Conservation (phyloP, 2,113 vertebrate genomes). For the Elephantulus edwardii region DNA sequence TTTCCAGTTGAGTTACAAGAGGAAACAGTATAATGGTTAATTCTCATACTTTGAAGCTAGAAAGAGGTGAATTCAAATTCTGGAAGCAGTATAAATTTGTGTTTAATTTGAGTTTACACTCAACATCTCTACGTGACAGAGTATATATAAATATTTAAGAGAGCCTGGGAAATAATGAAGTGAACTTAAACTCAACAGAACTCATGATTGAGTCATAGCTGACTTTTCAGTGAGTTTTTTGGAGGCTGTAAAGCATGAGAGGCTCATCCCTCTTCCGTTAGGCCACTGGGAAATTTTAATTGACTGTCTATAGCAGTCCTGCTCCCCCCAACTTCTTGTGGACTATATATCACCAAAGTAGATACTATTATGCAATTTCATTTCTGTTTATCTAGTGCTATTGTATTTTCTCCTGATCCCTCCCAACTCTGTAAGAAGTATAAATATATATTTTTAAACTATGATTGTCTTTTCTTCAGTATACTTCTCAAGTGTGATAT, state of each 20-base stretch:
- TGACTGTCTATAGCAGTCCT: no score
- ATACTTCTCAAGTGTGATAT: not conserved
- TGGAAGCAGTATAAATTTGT: not conserved
- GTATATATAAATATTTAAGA: not conserved
- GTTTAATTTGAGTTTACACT: not conserved
- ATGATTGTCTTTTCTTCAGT: not conserved
- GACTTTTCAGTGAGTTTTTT: no score
- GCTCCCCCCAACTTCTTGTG: no score
- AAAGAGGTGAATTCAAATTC: not conserved
- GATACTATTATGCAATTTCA: no score
- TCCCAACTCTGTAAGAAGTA: not conserved
- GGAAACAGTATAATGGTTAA: not conserved
- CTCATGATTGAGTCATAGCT: no score
- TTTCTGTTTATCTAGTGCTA: no score
- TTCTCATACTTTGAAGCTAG: not conserved
- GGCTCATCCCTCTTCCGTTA: no score
- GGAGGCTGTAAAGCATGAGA: no score
- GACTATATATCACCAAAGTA: no score
- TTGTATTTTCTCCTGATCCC: not conserved
- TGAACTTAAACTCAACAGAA: no score
- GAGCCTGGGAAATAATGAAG: not conserved
- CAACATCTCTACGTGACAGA: not conserved
- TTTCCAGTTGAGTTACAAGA: not conserved
- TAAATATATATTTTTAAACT: conserved; percentile 10
- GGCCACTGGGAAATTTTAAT: no score